A percentile compares a stretch with the other conserved stretches of the same genome.
These are phyloP conservation scores for Micropterix aruncella DNA, from an alignment of 2,888 invertebrate species.

Conservation along the genomic window DNA sequence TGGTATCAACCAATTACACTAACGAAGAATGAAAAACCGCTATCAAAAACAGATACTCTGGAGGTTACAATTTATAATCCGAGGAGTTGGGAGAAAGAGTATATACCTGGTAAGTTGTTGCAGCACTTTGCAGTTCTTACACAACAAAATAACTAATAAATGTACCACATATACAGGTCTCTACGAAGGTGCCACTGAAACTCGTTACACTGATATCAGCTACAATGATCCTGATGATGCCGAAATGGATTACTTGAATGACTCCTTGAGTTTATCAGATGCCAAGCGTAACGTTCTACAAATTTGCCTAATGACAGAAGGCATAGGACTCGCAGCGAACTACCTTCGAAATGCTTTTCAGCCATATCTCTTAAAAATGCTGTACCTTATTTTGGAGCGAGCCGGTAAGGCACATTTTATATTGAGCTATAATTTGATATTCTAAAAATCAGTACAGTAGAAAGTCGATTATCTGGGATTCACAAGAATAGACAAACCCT, in stretches of 20 bases:
- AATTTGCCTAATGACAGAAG: slow-evolving; percentile 54
- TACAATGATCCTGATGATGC: slow-evolving; percentile 16
- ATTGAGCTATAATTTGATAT: no score
- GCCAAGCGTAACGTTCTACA: slow-evolving; percentile 51
- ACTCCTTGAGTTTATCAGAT: slow-evolving; percentile 19
- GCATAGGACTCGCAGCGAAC: slow-evolving; percentile 48
- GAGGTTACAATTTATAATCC: slow-evolving; percentile 29
- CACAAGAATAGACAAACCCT: no score
- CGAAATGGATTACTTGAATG: no score
- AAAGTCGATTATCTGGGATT: no score
- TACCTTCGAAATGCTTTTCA: slow-evolving; percentile 38
- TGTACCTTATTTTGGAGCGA: slow-evolving; percentile 56
- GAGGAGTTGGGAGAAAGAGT: slow-evolving; percentile 25
- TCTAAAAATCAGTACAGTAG: no score
- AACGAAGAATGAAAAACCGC: slow-evolving; percentile 16
- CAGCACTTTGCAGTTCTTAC: no score
- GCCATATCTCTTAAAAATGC: slow-evolving; percentile 44
- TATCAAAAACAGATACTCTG: slow-evolving; percentile 19
- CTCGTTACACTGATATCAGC: slow-evolving; percentile 28
- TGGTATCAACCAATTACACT: slow-evolving; percentile 36
- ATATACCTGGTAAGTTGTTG: slow-evolving; percentile 23
- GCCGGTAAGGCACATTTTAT: no score
- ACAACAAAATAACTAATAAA: no score
- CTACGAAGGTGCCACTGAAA: slow-evolving; percentile 28
- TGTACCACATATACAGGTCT: slow-evolving; percentile 17